A percentile compares a stretch with the other conserved stretches of the same genome.
phyloP scores from a whole-genome alignment of 2,797 vertebrate species.

The Lutra lutra region DNA sequence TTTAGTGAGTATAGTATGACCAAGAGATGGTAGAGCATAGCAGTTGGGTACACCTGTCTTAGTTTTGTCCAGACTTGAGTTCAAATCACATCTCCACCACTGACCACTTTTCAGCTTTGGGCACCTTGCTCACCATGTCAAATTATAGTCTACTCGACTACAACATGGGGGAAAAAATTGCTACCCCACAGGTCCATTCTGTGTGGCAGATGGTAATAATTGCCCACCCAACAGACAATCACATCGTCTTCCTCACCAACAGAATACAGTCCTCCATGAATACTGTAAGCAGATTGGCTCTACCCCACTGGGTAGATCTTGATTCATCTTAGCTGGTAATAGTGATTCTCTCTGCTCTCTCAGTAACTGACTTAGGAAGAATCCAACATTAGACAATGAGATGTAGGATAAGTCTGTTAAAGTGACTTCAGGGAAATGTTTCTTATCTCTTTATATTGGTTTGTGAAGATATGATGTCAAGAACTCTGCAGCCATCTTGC shows the following conservation, averaged over 20 bases:
- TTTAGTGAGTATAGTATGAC: not conserved
- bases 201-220: not conserved
- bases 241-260: not conserved
- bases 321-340: not conserved
- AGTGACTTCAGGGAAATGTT: not conserved
- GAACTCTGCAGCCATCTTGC: not conserved
- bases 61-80: not conserved
- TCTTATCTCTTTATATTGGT: not conserved
- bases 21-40: not conserved
- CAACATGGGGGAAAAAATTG: not conserved
- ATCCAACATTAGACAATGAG: not conserved
- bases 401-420: not conserved
- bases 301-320: not conserved
- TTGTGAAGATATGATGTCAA: not conserved
- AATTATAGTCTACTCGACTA: not conserved
- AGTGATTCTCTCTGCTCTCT: not conserved
- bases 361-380: not conserved
- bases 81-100: not conserved
- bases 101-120: not conserved
- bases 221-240: not conserved
- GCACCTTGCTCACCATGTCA: not conserved
- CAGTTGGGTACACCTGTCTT: not conserved
- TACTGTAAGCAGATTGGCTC: not conserved
- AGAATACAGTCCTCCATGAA: not conserved
- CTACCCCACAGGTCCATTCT: not conserved